A percentile compares a stretch with the other conserved stretches of the same genome.
These are phyloP conservation scores for Ovibos moschatus DNA, from an alignment of 2,113 vertebrate genomes.

Conservation along the genomic window DNA sequence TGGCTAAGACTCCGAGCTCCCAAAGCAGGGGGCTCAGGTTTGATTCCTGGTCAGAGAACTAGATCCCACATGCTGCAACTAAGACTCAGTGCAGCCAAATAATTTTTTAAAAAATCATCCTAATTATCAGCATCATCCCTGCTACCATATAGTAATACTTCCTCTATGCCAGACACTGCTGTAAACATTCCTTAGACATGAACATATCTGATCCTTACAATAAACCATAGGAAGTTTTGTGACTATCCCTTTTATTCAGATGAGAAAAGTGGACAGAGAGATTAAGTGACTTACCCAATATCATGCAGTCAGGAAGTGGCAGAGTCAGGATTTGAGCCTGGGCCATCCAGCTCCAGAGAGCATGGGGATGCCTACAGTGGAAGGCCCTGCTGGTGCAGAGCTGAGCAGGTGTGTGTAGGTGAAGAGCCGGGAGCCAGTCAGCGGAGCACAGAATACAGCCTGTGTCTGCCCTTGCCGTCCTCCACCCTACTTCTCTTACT, in stretches of 20 bases:
- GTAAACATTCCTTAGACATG: neutral
- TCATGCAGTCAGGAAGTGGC: neutral
- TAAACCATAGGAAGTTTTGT: neutral
- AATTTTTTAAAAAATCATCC: neutral
- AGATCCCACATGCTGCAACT: neutral
- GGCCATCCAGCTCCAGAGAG: neutral
- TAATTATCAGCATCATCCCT: neutral
- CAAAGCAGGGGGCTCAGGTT: neutral
- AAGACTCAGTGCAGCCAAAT: neutral
- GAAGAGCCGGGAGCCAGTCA: neutral
- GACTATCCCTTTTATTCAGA: neutral
- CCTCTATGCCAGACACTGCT: neutral
- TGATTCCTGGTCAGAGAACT: neutral
- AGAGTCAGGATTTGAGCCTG: neutral
- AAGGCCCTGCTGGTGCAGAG: neutral
- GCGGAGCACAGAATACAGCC: neutral
- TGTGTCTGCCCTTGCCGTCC: neutral
- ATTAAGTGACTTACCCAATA: neutral
- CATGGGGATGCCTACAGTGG: rapidly evolving
- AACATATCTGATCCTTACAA: neutral
- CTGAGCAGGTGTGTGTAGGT: neutral
- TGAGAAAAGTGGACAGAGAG: neutral
- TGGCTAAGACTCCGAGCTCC: neutral
- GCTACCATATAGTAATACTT: neutral
- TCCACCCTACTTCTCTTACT: neutral